These are phyloP conservation scores for Poecilia wingei DNA, from an alignment of 2,797 vertebrate species.

Conservation along the genomic window DNA sequence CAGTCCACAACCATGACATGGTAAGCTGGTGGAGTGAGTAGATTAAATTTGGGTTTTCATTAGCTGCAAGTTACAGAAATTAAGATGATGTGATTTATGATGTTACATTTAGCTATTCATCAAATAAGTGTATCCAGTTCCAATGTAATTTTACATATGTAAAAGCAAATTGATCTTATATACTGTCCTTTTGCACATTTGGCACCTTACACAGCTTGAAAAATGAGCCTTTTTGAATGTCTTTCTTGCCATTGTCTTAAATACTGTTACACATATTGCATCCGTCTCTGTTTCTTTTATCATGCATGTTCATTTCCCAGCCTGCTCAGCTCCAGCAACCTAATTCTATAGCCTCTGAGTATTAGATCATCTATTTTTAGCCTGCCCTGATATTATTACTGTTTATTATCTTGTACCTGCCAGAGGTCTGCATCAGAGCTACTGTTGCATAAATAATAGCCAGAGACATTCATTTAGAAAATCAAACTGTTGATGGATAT, in stretches of 20 bases:
- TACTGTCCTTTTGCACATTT: neutral
- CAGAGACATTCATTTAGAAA: neutral
- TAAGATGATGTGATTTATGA: neutral
- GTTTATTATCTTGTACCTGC: slow-evolving; percentile 60
- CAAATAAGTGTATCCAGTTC: neutral
- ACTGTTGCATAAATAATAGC: slow-evolving; percentile 6
- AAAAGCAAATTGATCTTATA: neutral
- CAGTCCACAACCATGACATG: neutral
- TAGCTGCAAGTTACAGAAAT: neutral
- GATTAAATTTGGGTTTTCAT: neutral
- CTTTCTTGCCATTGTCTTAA: slow-evolving; percentile 18
- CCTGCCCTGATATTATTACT: slow-evolving; percentile 41
- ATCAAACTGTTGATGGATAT: neutral
- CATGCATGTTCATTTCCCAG: slow-evolving; percentile 31
- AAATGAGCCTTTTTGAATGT: neutral
- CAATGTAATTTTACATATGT: neutral
- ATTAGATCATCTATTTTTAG: slow-evolving; percentile 66
- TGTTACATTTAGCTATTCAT: neutral
- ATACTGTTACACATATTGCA: slow-evolving; percentile 61
- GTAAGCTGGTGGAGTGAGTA: neutral
- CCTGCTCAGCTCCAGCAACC: slow-evolving; percentile 22
- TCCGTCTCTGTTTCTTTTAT: slow-evolving; percentile 30
- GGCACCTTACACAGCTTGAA: neutral
- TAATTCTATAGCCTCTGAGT: slow-evolving; percentile 41
- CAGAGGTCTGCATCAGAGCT: slow-evolving; percentile 37